A percentile compares a stretch with the other conserved stretches of the same genome.
Conservation (phyloP, 2,888 invertebrate species). For the Microctonus aethiopoides region DNA sequence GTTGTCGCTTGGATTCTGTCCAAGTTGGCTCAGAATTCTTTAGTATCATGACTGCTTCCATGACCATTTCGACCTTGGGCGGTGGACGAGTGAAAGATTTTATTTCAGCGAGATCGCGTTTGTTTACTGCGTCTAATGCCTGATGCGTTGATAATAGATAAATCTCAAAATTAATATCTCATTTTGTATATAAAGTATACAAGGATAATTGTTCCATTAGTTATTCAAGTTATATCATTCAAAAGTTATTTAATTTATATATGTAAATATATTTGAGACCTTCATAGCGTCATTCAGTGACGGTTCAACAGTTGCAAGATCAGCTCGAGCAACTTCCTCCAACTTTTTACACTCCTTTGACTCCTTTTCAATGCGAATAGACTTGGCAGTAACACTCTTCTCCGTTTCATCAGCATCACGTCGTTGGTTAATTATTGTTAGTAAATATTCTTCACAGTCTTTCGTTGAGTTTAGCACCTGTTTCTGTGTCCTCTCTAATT, state of each 20-base stretch:
- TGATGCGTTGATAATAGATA: conserved; percentile 44
- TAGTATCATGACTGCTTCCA: conserved; percentile 90
- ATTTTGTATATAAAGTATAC: too few species aligned
- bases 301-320: conserved; percentile 87
- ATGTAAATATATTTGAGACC: too few species aligned
- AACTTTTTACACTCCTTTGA: conserved; percentile 84
- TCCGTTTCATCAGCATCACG: conserved; percentile 84
- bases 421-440: conserved; percentile 83
- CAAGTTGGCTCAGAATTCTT: conserved; percentile 83
- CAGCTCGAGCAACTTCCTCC: conserved; percentile 84
- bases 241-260: too few species aligned
- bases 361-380: conserved; percentile 81
- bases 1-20: conserved; percentile 87
- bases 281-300: conserved; percentile 85
- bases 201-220: too few species aligned
- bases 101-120: conserved; percentile 89
- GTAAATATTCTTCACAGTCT: conserved; percentile 88
- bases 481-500: conserved; percentile 80
- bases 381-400: conserved; percentile 78
- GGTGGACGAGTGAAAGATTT: conserved; percentile 91
- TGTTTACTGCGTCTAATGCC: conserved; percentile 84
- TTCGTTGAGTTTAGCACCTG: conserved; percentile 82
- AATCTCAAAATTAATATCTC: background rate
- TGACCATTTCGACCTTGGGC: conserved; percentile 86
- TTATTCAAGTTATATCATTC: too few species aligned